Percentiles rank a stretch among this genome's conserved stretches.
Conservation (phyloP, 2,113 vertebrate species). For the Cyanoderma ruficeps region DNA sequence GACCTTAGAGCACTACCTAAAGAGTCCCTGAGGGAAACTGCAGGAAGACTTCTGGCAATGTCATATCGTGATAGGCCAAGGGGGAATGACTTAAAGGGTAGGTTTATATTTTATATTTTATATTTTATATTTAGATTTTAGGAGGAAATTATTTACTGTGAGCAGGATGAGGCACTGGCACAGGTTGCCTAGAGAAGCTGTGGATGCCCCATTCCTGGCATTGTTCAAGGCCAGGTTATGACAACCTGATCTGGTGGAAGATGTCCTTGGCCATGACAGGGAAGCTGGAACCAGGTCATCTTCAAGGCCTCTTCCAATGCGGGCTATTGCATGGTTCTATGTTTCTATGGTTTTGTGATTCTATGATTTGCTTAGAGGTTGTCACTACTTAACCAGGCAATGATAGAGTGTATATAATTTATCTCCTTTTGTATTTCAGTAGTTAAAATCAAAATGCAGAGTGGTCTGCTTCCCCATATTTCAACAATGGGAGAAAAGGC, state of each 20-base stretch:
- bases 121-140: background rate
- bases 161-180: background rate
- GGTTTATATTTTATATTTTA: background rate
- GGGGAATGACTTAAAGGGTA: background rate
- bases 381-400: background rate
- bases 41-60: background rate
- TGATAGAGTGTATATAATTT: background rate
- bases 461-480: background rate
- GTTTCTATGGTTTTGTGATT: background rate
- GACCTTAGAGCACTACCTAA: background rate
- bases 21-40: background rate
- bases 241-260: background rate
- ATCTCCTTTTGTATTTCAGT: background rate
- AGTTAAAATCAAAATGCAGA: background rate
- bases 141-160: background rate
- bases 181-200: background rate
- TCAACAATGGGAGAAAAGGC: background rate
- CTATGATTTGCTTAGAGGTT: background rate
- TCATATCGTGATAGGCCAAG: too few relatives aligned
- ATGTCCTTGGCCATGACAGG: background rate
- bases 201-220: background rate
- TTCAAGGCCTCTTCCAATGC: background rate
- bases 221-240: background rate
- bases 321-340: background rate
- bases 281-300: background rate